These are phyloP conservation scores for Nasonia vitripennis DNA, from an alignment of 1,140 invertebrate genomes.

Conservation along the genomic window DNA sequence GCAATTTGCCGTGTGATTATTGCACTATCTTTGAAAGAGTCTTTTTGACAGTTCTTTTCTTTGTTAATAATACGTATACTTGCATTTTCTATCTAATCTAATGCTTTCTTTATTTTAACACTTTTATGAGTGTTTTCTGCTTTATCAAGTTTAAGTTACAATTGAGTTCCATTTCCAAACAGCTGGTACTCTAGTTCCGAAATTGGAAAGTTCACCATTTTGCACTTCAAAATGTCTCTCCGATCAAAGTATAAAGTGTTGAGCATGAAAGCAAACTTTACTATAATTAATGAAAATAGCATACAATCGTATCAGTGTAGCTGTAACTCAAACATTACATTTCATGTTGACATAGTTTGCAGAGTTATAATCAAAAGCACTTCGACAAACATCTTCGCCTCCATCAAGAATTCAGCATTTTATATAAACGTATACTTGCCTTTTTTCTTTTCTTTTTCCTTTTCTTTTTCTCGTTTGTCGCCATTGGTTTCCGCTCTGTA, in stretches of 20 bases:
- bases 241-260: not conserved
- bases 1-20: slow-evolving; percentile 32
- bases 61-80: not conserved
- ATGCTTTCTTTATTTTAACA: too few species aligned
- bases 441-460: slow-evolving; percentile 73
- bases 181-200: not conserved
- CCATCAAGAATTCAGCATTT: not conserved
- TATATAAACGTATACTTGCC: slow-evolving; percentile 56
- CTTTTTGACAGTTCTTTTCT: not conserved
- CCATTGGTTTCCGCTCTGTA: slow-evolving; percentile 70
- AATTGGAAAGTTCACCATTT: not conserved
- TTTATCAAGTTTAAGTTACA: not conserved
- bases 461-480: slow-evolving; percentile 73
- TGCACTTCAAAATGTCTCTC: slow-evolving; percentile 1
- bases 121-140: too few species aligned
- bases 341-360: too few species aligned
- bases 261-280: not conserved
- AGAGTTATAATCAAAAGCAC: too few species aligned
- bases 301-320: too few species aligned
- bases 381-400: not conserved
- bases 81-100: too few species aligned
- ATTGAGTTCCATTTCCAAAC: not conserved
- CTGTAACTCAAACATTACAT: too few species aligned
- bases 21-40: too few species aligned
- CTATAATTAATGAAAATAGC: not conserved